Evolutionary conservation across 1,140 invertebrate species (phyloP).

Genomic region (Lanistes nyassanus): DNA sequence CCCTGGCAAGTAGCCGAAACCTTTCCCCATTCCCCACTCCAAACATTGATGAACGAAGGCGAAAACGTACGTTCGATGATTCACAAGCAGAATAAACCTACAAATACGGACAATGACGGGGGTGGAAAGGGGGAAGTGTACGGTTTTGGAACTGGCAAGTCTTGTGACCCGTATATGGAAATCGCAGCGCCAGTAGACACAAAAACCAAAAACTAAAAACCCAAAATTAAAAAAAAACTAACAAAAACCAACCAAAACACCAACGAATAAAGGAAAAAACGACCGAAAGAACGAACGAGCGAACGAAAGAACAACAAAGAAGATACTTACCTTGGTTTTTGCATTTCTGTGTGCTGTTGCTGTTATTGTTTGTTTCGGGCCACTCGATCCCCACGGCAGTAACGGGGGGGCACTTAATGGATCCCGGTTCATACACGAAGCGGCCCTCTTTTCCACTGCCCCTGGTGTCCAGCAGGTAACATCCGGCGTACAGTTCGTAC

Average conservation of each 20-base stretch:
- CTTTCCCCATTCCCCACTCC: no score
- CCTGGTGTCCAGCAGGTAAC: constrained; percentile 18
- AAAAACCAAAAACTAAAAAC: background rate
- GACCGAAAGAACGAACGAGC: background rate
- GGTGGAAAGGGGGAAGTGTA: no score
- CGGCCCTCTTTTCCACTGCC: background rate
- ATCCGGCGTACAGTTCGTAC: constrained; percentile 14
- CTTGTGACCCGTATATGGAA: constrained; percentile 22
- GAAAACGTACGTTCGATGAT: no score
- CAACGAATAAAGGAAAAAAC: background rate
- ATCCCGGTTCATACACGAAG: constrained; percentile 4
- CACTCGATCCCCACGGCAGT: constrained; percentile 71
- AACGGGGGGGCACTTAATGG: constrained; percentile 15
- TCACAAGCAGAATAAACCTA: no score
- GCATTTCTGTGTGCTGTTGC: constrained; percentile 5
- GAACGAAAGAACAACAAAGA: background rate
- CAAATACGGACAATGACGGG: no score
- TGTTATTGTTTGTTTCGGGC: constrained; percentile 11
- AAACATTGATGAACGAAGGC: no score
- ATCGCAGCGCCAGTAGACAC: no score
- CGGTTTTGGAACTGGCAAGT: background rate
- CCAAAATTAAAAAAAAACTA: background rate
- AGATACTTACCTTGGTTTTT: constrained; percentile 18
- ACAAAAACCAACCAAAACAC: background rate
- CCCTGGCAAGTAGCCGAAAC: no score